These are phyloP conservation scores for Drosophila peninsularis DNA, from an alignment of 2,888 invertebrate genomes.

Conservation along the genomic window DNA sequence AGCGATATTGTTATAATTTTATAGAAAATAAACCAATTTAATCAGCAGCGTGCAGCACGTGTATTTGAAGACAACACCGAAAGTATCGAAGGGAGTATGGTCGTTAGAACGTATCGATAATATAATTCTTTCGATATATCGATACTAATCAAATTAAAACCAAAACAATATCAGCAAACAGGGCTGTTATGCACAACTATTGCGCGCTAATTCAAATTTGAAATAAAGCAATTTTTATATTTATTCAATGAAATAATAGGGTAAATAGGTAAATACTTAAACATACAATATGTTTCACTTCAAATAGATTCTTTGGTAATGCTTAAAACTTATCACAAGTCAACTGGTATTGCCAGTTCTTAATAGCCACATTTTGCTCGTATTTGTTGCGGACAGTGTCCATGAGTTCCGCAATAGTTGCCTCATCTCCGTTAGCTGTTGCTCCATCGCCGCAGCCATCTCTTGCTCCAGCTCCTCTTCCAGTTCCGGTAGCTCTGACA, in stretches of 20 bases:
- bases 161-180: background rate
- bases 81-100: constrained; percentile 4
- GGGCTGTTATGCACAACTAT: constrained; percentile 6
- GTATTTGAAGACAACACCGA: constrained; percentile 27
- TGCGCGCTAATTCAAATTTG: background rate
- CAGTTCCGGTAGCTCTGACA: constrained; percentile 50
- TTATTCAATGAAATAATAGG: constrained; percentile 11
- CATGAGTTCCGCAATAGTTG: constrained; percentile 69
- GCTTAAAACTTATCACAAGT: constrained; percentile 84
- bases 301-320: constrained; percentile 42
- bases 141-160: background rate
- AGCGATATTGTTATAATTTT: constrained; percentile 8
- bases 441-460: constrained; percentile 39
- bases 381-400: constrained; percentile 76
- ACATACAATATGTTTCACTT: constrained; percentile 2
- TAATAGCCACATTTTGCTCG: constrained; percentile 81
- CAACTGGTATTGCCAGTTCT: constrained; percentile 85
- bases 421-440: constrained; percentile 45
- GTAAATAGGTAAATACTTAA: constrained; percentile 22
- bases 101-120: constrained; percentile 27
- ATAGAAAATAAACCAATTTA: background rate
- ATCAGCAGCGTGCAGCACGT: constrained; percentile 43
- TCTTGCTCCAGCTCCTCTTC: constrained; percentile 48
- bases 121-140: constrained; percentile 10
- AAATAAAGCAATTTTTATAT: background rate